These are phyloP conservation scores for Paralinhomoeus sp. DNA, from an alignment of 2,888 invertebrate species.

Conservation along the genomic window DNA sequence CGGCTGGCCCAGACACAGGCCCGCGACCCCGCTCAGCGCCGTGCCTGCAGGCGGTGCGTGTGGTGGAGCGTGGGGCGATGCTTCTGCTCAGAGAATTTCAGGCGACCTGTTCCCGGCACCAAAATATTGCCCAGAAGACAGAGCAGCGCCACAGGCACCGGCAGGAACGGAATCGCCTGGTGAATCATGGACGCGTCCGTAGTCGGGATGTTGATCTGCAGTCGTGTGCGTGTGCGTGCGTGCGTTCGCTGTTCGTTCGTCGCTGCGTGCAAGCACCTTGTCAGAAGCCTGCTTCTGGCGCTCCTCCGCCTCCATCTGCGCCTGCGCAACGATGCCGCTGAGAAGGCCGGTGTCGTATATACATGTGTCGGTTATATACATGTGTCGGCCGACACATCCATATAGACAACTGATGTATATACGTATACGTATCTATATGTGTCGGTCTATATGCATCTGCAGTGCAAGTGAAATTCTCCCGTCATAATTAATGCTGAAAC, in stretches of 20 bases:
- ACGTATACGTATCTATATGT: too few relatives aligned
- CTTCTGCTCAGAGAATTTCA: too few relatives aligned
- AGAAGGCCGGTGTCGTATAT: too few relatives aligned
- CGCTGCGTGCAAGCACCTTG: too few relatives aligned
- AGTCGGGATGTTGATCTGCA: slow-evolving; percentile 18
- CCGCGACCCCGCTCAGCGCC: slow-evolving; percentile 61
- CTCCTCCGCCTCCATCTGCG: background rate
- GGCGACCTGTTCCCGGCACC: slow-evolving; percentile 56
- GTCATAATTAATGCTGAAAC: too few relatives aligned
- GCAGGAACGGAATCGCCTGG: slow-evolving; percentile 72
- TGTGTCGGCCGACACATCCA: too few relatives aligned
- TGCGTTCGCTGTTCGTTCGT: too few relatives aligned
- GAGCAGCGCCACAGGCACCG: slow-evolving; percentile 58
- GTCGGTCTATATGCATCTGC: too few relatives aligned
- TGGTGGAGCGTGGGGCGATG: too few relatives aligned
- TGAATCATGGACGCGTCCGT: slow-evolving; percentile 49
- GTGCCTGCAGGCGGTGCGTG: slow-evolving; percentile 47
- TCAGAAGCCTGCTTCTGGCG: background rate
- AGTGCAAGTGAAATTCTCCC: too few relatives aligned
- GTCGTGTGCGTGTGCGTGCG: too few relatives aligned
- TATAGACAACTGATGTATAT: background rate
- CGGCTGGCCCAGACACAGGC: slow-evolving; percentile 65
- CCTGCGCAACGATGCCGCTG: background rate
- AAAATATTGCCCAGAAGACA: slow-evolving; percentile 59
- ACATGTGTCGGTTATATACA: too few relatives aligned